Evolutionary conservation across 35 echinoderm and acorn worm genomes (phyloP).

Genomic region (Diadema setosum): DNA sequence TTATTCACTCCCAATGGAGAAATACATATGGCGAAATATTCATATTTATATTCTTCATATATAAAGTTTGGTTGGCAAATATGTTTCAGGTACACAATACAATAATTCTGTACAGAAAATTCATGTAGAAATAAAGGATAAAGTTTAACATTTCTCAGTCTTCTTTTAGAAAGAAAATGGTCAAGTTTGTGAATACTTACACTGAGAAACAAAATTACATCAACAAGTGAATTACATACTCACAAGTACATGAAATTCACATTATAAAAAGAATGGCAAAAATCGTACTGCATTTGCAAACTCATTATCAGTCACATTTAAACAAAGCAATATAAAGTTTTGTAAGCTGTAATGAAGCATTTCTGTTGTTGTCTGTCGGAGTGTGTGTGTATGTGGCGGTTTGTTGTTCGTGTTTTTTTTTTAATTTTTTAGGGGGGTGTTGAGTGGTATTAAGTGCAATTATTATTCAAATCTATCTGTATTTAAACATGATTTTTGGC

Average conservation of each 20-base stretch:
- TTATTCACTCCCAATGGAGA: not conserved
- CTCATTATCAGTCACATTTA: not conserved
- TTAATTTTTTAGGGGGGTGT: no score
- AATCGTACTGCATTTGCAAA: not conserved
- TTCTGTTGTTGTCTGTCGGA: no score
- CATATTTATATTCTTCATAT: not conserved
- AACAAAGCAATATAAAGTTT: not conserved
- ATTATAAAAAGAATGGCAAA: not conserved
- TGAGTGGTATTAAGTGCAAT: no score
- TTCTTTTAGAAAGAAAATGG: not conserved
- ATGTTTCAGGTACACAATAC: not conserved
- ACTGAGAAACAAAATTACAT: not conserved
- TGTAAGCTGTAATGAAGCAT: no score
- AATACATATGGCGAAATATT: not conserved
- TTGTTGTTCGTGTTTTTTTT: no score
- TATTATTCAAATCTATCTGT: no score
- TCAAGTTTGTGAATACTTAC: not conserved
- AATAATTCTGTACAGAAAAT: not conserved
- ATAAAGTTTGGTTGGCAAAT: not conserved
- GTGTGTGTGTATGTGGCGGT: no score
- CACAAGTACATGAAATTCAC: not conserved
- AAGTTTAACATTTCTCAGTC: not conserved
- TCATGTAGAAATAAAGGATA: not conserved
- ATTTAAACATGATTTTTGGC: no score
- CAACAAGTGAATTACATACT: not conserved